phyloP scores from a whole-genome alignment of 2,888 invertebrate species.

The Epinotia brunnichana region DNA sequence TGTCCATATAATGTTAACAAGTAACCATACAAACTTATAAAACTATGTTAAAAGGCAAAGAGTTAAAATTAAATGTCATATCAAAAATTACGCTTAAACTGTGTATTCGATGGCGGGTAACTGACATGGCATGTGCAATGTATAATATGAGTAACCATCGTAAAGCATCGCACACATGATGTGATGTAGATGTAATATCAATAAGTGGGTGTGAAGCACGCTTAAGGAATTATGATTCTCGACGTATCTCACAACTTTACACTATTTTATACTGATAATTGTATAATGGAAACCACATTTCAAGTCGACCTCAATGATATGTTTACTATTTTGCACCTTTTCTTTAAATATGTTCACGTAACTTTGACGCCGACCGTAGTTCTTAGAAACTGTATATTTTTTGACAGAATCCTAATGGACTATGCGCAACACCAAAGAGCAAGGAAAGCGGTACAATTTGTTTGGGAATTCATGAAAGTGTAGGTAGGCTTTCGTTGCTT shows the following conservation, averaged over 20 bases:
- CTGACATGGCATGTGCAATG: not conserved
- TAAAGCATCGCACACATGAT: constrained; percentile 25
- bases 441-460: too few relatives aligned
- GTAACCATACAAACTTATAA: too few relatives aligned
- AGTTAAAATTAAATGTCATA: too few relatives aligned
- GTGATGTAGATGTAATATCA: constrained; percentile 14
- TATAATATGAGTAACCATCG: constrained; percentile 28
- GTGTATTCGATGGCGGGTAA: too few relatives aligned
- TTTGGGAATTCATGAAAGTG: too few relatives aligned
- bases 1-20: too few relatives aligned
- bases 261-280: constrained; percentile 7
- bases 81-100: too few relatives aligned
- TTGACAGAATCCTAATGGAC: not conserved
- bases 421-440: not conserved
- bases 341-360: not conserved
- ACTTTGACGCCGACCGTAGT: not conserved
- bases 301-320: not conserved
- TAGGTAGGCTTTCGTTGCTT: too few relatives aligned
- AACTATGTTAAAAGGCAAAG: too few relatives aligned
- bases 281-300: not conserved
- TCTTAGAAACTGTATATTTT: not conserved
- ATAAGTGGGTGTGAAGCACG: constrained; percentile 21
- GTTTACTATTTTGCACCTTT: not conserved
- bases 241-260: constrained; percentile 28
- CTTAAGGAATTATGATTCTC: constrained; percentile 30